A percentile compares a stretch with the other conserved stretches of the same genome.
Conservation (phyloP, 1,140 invertebrate genomes). For the Pseudomyrmex flavicornis region DNA sequence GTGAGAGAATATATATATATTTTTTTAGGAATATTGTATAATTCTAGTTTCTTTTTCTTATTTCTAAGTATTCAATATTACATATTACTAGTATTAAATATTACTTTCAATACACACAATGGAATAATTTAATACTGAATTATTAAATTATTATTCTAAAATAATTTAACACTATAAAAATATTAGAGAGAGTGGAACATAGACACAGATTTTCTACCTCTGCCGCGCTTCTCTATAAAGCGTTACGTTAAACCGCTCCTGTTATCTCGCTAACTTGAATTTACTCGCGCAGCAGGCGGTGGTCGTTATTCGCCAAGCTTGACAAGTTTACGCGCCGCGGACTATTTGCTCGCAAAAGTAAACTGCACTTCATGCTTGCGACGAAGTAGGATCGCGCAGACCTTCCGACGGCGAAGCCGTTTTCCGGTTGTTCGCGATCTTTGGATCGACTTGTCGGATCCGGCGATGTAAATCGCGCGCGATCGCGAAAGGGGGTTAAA, state of each 20-base stretch:
- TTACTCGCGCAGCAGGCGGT: conserved; percentile 50
- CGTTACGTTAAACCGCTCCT: conserved; percentile 25
- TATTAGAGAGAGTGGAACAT: background rate
- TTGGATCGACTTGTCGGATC: conserved; percentile 2
- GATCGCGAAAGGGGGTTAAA: background rate
- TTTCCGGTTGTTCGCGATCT: conserved; percentile 13
- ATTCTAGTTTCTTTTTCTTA: too few species aligned
- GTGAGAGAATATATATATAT: too few species aligned
- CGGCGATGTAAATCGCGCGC: conserved; percentile 27
- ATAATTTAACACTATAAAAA: too few species aligned
- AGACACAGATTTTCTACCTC: background rate
- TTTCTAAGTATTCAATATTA: too few species aligned
- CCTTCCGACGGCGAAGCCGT: background rate
- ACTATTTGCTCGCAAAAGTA: conserved; percentile 56
- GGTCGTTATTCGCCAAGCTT: conserved; percentile 52
- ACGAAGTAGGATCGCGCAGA: background rate
- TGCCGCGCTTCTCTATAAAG: background rate
- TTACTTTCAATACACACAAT: too few species aligned
- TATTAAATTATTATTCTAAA: too few species aligned
- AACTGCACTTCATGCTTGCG: conserved; percentile 13
- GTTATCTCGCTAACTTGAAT: conserved; percentile 54
- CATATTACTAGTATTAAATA: too few species aligned
- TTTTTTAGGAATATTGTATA: too few species aligned
- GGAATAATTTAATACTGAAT: too few species aligned
- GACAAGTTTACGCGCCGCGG: conserved; percentile 57